Conservation (phyloP, 2,888 invertebrate species). For the Campaea margaritaria region DNA sequence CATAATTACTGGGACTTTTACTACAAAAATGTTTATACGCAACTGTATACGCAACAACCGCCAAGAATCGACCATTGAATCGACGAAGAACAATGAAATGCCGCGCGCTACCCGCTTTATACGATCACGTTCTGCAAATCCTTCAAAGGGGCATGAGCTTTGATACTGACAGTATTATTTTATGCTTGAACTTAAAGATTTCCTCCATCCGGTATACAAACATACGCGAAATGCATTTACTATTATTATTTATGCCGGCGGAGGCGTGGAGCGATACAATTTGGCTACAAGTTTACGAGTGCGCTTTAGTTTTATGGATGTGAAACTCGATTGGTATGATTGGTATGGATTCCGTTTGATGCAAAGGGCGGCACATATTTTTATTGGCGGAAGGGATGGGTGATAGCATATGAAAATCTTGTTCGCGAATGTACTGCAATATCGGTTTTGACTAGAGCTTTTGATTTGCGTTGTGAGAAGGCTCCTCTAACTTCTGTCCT, state of each 20-base stretch:
- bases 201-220: slow-evolving; percentile 54
- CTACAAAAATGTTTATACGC: too few species aligned
- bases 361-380: slow-evolving; percentile 43
- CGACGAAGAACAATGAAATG: too few species aligned
- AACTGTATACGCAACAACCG: too few species aligned
- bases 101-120: too few species aligned
- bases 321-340: slow-evolving; percentile 77
- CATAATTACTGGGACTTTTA: too few species aligned
- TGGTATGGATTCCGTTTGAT: slow-evolving; percentile 62
- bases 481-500: background rate
- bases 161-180: slow-evolving; percentile 12
- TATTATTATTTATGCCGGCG: slow-evolving; percentile 73
- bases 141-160: background rate
- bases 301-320: slow-evolving; percentile 74
- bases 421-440: slow-evolving; percentile 22
- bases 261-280: slow-evolving; percentile 70
- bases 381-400: slow-evolving; percentile 41
- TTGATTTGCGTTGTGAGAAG: slow-evolving; percentile 8
- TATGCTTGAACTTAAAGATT: slow-evolving; percentile 60
- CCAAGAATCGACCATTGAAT: too few species aligned
- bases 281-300: slow-evolving; percentile 72
- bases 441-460: slow-evolving; percentile 5
- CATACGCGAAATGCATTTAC: slow-evolving; percentile 71
- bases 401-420: slow-evolving; percentile 33
- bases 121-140: background rate